Evolutionary conservation across 2,113 vertebrate species (phyloP).

Genomic region (Circaetus gallicus): DNA sequence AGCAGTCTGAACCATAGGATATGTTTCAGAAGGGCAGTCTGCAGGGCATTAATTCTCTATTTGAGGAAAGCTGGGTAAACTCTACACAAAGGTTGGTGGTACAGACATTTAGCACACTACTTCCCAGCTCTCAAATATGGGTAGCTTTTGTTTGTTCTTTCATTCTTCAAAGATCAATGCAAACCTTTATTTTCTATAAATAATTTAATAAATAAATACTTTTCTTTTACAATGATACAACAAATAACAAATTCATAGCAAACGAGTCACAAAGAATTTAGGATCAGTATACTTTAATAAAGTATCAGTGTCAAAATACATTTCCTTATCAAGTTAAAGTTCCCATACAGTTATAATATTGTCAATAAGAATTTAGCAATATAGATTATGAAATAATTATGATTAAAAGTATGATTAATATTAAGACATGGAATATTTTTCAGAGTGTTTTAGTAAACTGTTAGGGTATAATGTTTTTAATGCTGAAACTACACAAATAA

Average conservation of each 20-base stretch:
- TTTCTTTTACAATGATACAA: conserved; percentile 54
- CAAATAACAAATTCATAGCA: conserved; percentile 56
- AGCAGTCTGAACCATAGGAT: no score
- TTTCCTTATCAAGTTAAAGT: conserved; percentile 89
- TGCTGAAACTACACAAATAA: conserved; percentile 70
- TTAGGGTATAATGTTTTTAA: conserved; percentile 77
- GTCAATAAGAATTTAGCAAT: conserved; percentile 85
- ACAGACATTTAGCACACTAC: not conserved
- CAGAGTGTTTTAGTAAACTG: conserved; percentile 78
- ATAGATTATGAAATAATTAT: conserved; percentile 81
- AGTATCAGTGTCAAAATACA: conserved; percentile 98
- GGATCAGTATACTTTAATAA: conserved; percentile 97
- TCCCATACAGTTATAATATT: conserved; percentile 86
- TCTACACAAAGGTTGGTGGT: not conserved
- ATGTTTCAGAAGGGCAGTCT: not conserved
- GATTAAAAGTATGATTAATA: conserved; percentile 82
- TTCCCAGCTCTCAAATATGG: not conserved
- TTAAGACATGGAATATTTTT: conserved; percentile 76
- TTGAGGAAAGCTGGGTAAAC: not conserved
- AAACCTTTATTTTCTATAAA: conserved; percentile 64
- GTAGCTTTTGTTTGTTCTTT: not conserved
- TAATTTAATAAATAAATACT: conserved; percentile 66
- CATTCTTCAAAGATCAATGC: conserved; percentile 54
- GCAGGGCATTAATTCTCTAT: not conserved
- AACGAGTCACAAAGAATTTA: conserved; percentile 71